Evolutionary conservation across 2,797 vertebrate species (phyloP), one percentile per base, ranked within the genome.

Genomic region (Schizopygopsis malacanthus): DNA sequence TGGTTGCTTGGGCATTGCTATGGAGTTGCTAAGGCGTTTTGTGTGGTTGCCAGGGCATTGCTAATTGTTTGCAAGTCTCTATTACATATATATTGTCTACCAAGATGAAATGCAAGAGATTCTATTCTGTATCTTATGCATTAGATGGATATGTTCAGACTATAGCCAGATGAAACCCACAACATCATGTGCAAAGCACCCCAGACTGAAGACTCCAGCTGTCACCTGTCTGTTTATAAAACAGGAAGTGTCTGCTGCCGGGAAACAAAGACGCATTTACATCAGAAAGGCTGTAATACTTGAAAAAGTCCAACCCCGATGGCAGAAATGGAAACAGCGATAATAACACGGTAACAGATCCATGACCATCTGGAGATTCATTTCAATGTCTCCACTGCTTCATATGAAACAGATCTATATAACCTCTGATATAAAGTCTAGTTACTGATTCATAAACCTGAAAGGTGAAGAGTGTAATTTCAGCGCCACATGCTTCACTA

Each of bases 251-350:
- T 67, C 28, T 67, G 18, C 28, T 43, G 28, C 41, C 69, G 0
- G 25, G 39, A 69, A 67, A 50, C 80, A 56, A 81, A 72, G 67
- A 37, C 9, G 5, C 4, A 81, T 59, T 72, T 82, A 82, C 69
- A 82, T 41, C 20, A 82, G 50, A 82, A 28, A 81, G 28, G 80
- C 65, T 52, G 25, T 80, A n/a, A 25, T 59, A 15, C 22, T 43
- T 25, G 56, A 22, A 81, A 52, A 67, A 81, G n/a, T 81, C 47
- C 22, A 22, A 18, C n/a, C n/a, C 9, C 6, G 9, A n/a, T 16
- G 12, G 33, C 65, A 70, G 41, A 71, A 54, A 70, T 4, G 8
- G 8, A 81, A 70, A 39, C 13, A 22, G 12, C 16, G 28, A 70
- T 41, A 54, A 70, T 41, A 37, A 28, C 39, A 63, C 7, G n/a